Evolutionary conservation across 2,888 invertebrate species (phyloP).

Genomic region (Drosophila buzzatii): DNA sequence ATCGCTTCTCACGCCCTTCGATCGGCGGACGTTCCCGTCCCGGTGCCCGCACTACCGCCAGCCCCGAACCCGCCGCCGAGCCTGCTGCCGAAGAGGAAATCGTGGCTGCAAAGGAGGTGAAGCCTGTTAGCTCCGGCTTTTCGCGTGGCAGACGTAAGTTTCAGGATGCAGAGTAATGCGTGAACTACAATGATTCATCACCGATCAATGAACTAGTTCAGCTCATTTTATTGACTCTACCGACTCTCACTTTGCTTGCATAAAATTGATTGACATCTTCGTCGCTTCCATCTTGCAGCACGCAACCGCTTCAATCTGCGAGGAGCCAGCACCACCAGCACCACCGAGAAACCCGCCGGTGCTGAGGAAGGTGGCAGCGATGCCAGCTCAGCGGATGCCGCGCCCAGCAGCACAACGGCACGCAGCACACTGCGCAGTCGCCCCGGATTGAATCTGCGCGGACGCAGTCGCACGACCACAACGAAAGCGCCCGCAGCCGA

Average conservation of each 20-base stretch:
- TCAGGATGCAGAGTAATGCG: background rate
- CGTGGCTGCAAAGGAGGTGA: conserved; percentile 78
- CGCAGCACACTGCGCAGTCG: conserved; percentile 80
- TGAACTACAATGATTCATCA: background rate
- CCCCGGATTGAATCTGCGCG: conserved; percentile 82
- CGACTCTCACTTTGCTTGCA: background rate
- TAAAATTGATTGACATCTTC: too few relatives aligned
- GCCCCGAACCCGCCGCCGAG: conserved; percentile 63
- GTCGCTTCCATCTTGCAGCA: conserved; percentile 60
- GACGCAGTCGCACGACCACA: conserved; percentile 82
- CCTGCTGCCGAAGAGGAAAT: conserved; percentile 75
- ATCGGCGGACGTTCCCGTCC: conserved; percentile 82
- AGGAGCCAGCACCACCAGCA: conserved; percentile 75
- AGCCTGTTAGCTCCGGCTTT: conserved; percentile 81
- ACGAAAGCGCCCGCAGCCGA: conserved; percentile 77
- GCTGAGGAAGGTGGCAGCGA: conserved; percentile 63
- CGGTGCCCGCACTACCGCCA: conserved; percentile 76
- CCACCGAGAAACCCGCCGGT: conserved; percentile 73
- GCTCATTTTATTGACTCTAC: background rate
- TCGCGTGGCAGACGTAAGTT: conserved; percentile 83
- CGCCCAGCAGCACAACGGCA: conserved; percentile 81
- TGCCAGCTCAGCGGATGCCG: conserved; percentile 59
- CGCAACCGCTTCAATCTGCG: conserved; percentile 85
- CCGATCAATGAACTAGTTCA: background rate
- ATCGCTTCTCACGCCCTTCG: conserved; percentile 84